phyloP scores from a whole-genome alignment of 1,140 invertebrate species.

The Daktulosphaira vitifoliae region DNA sequence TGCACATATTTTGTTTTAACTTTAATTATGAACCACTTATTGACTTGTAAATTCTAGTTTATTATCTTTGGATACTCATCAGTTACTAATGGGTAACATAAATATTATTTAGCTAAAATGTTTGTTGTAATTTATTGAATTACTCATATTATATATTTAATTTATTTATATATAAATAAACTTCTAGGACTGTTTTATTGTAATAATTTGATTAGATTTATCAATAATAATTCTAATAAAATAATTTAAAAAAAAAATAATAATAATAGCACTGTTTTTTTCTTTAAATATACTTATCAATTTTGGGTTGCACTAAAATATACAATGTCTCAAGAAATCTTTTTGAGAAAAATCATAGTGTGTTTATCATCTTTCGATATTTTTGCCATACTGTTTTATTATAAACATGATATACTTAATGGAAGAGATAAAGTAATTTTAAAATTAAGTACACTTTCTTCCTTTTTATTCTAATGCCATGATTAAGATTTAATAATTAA shows the following conservation, averaged over 20 bases:
- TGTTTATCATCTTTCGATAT: not conserved
- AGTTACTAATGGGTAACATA: too few relatives aligned
- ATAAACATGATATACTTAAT: not conserved
- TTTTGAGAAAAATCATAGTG: not conserved
- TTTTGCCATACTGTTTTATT: slow-evolving; percentile 13
- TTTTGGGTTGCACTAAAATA: slow-evolving; percentile 24
- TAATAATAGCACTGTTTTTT: slow-evolving; percentile 22
- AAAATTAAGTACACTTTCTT: slow-evolving; percentile 16
- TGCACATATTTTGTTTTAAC: too few relatives aligned
- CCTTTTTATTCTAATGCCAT: not conserved
- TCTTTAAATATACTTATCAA: slow-evolving; percentile 14
- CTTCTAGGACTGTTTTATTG: slow-evolving; percentile 28
- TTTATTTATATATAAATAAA: slow-evolving; percentile 26
- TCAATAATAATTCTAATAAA: not conserved
- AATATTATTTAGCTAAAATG: too few relatives aligned
- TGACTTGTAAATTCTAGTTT: too few relatives aligned
- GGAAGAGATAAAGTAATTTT: not conserved
- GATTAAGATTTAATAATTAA: not conserved
- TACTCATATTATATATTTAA: too few relatives aligned
- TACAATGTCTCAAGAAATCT: not conserved
- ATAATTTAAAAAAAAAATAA: not conserved
- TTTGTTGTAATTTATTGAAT: slow-evolving; percentile 27
- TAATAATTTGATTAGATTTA: slow-evolving; percentile 5
- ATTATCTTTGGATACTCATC: too few relatives aligned
- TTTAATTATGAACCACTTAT: too few relatives aligned